A percentile compares a stretch with the other conserved stretches of the same genome.
These are phyloP conservation scores for Brachynemurus nebulosus DNA, from an alignment of 2,888 invertebrate species.

Conservation along the genomic window DNA sequence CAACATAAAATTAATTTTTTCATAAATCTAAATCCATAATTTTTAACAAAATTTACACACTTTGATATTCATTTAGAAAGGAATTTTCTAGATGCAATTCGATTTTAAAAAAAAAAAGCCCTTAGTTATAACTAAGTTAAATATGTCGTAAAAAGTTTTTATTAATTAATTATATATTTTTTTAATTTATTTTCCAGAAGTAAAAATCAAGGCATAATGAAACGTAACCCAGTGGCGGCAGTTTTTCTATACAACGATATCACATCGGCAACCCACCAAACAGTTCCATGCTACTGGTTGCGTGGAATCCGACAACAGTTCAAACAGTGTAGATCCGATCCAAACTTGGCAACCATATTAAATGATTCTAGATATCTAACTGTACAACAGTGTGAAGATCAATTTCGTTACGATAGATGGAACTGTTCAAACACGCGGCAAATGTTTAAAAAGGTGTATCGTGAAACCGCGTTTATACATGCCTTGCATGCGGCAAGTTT, in stretches of 20 bases:
- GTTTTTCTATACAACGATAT: conserved; percentile 2
- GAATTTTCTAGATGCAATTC: too few species aligned
- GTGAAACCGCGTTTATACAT: conserved; percentile 59
- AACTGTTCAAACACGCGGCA: conserved; percentile 49
- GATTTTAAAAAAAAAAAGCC: too few species aligned
- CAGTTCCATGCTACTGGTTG: conserved; percentile 43
- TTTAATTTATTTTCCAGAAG: conserved; percentile 4
- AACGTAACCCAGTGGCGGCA: conserved; percentile 9
- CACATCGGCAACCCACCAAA: conserved; percentile 10
- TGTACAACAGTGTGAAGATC: conserved; percentile 44
- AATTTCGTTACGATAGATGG: conserved; percentile 56
- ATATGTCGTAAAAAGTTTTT: too few species aligned
- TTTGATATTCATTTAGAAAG: too few species aligned
- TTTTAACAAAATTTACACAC: too few species aligned
- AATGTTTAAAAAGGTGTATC: conserved; percentile 39
- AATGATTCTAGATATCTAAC: conserved; percentile 41
- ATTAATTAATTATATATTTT: too few species aligned
- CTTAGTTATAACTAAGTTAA: too few species aligned
- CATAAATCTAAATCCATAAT: too few species aligned
- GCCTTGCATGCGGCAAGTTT: conserved; percentile 58
- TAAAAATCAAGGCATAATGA: conserved; percentile 1
- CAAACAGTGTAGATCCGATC: conserved; percentile 46
- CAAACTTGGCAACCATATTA: conserved; percentile 34
- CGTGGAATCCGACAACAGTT: conserved; percentile 44
- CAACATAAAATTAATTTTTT: too few species aligned